Evolutionary conservation across 2,888 invertebrate species (phyloP).

Genomic region (Lepidocyrtinus sp.): DNA sequence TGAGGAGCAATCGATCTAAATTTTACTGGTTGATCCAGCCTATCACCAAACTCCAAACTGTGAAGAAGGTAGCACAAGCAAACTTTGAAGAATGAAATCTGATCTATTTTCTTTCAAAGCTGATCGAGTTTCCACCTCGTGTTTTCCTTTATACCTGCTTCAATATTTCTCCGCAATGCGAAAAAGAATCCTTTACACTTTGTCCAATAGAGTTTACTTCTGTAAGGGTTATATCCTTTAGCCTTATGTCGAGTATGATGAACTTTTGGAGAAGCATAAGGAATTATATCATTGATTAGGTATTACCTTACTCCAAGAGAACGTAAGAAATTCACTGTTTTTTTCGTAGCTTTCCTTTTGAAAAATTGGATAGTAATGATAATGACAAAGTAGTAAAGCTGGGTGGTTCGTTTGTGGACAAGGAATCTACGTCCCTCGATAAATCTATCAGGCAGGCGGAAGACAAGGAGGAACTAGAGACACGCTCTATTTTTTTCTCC

Average conservation of each 20-base stretch:
- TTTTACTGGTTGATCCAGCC: too few relatives aligned
- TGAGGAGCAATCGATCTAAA: conserved; percentile 1
- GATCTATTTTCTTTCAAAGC: not conserved
- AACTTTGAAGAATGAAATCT: conserved; percentile 13
- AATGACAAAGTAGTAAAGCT: too few relatives aligned
- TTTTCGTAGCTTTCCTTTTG: too few relatives aligned
- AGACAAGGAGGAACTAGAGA: not conserved
- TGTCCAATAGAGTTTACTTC: not conserved
- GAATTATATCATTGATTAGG: not conserved
- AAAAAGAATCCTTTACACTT: not conserved
- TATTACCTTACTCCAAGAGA: not conserved
- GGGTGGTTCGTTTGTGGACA: not conserved
- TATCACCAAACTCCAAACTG: too few relatives aligned
- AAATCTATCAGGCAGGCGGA: not conserved
- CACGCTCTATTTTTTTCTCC: not conserved
- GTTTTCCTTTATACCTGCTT: not conserved
- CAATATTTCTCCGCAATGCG: not conserved
- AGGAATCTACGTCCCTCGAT: not conserved
- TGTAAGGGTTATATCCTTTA: not conserved
- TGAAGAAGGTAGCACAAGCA: too few relatives aligned
- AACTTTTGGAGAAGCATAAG: not conserved
- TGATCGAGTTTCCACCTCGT: not conserved
- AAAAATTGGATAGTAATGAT: too few relatives aligned
- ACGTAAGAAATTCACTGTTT: too few relatives aligned
- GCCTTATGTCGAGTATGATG: not conserved